These are phyloP conservation scores for Halocaridina rubra DNA, from an alignment of 2,888 invertebrate genomes.

Conservation along the genomic window DNA sequence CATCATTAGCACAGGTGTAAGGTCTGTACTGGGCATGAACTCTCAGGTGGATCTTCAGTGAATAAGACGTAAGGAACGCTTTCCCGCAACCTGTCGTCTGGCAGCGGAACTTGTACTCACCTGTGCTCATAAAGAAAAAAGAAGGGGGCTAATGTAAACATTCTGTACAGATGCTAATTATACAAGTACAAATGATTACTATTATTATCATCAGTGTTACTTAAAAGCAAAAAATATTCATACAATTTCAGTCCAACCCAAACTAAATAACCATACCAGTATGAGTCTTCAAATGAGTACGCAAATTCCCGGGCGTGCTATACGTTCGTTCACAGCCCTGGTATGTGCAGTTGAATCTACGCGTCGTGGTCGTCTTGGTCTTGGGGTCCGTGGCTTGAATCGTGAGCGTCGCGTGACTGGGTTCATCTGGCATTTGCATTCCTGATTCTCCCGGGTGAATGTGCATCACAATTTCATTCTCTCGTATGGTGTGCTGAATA, in stretches of 20 bases:
- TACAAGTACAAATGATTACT: too few relatives aligned
- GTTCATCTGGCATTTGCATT: slow-evolving; percentile 78
- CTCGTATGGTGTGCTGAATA: slow-evolving; percentile 77
- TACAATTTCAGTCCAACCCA: background rate
- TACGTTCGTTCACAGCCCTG: slow-evolving; percentile 89
- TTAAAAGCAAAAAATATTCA: background rate
- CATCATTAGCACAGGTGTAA: slow-evolving; percentile 84
- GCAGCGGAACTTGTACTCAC: slow-evolving; percentile 94
- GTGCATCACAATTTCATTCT: slow-evolving; percentile 78
- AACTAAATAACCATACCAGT: slow-evolving; percentile 76
- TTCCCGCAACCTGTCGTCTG: slow-evolving; percentile 88
- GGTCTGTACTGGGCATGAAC: slow-evolving; percentile 94
- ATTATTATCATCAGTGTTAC: too few relatives aligned
- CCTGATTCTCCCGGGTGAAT: slow-evolving; percentile 77
- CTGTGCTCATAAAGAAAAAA: too few relatives aligned
- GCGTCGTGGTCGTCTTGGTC: slow-evolving; percentile 67
- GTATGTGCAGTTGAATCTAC: slow-evolving; percentile 83
- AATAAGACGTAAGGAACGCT: slow-evolving; percentile 93
- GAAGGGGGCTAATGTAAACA: too few relatives aligned
- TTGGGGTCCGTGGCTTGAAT: slow-evolving; percentile 76
- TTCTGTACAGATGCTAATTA: too few relatives aligned
- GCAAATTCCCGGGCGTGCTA: slow-evolving; percentile 92
- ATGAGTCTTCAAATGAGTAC: slow-evolving; percentile 95
- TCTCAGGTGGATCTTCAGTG: slow-evolving; percentile 91
- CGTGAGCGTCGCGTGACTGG: slow-evolving; percentile 77